phyloP scores from a whole-genome alignment of 53 echinoderm and acorn worm species.

The Luidia sarsii region DNA sequence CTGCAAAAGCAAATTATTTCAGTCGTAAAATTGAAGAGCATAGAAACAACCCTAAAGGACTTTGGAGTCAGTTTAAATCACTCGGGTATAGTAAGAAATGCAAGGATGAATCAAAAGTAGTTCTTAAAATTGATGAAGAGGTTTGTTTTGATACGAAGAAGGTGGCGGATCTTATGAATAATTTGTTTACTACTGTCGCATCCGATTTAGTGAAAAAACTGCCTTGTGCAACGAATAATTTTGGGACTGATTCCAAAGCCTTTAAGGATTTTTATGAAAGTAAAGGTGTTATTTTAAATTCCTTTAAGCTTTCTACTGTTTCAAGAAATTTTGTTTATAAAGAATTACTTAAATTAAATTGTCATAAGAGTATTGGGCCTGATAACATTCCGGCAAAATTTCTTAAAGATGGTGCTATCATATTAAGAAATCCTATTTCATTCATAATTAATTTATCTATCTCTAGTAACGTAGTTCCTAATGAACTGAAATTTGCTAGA shows the following conservation, averaged over 20 bases:
- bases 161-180: slow-evolving; percentile 25
- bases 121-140: slow-evolving; percentile 22
- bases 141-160: slow-evolving; percentile 26
- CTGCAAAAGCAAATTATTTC: slow-evolving; percentile 17
- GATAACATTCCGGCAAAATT: slow-evolving; percentile 50
- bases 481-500: slow-evolving; percentile 45
- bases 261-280: slow-evolving; percentile 10
- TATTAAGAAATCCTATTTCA: slow-evolving; percentile 25
- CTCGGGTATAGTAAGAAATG: slow-evolving; percentile 13
- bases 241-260: slow-evolving; percentile 1
- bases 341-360: slow-evolving; percentile 27
- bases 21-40: slow-evolving; percentile 29
- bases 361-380: slow-evolving; percentile 32
- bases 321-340: slow-evolving; percentile 23
- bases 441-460: slow-evolving; percentile 54
- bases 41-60: slow-evolving; percentile 7
- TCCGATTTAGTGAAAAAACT: slow-evolving; percentile 20
- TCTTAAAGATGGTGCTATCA: slow-evolving; percentile 46
- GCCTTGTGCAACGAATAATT: background rate
- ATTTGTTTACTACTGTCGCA: slow-evolving; percentile 23
- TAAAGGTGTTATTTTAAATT: slow-evolving; percentile 2
- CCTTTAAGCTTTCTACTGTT: slow-evolving; percentile 7
- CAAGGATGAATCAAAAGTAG: slow-evolving; percentile 8
- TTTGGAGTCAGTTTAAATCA: slow-evolving; percentile 42
- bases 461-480: slow-evolving; percentile 34